phyloP scores from a whole-genome alignment of 64 coral and sea anemone genomes.

The Dendrophyllia cribrosa region DNA sequence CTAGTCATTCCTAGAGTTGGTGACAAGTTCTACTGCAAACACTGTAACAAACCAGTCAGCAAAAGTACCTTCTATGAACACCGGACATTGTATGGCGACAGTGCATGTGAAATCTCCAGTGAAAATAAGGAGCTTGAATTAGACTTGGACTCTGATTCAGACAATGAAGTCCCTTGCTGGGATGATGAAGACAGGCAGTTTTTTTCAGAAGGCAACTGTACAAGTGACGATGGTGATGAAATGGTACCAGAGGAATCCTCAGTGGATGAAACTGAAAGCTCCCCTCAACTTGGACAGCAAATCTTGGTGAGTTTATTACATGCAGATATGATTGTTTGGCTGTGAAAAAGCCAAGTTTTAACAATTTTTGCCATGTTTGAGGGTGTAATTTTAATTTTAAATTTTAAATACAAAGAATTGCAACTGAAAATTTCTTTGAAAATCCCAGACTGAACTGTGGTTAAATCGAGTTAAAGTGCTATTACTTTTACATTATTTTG shows the following conservation, averaged over 20 bases:
- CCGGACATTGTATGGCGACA: neutral
- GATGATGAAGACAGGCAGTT: conserved; percentile 7
- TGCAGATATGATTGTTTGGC: neutral
- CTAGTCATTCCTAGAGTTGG: neutral
- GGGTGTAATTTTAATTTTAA: neutral
- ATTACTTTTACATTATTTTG: too few species aligned
- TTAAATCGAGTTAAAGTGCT: too few species aligned
- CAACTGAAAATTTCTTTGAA: too few species aligned
- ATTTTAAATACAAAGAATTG: too few species aligned
- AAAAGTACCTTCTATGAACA: conserved; percentile 9
- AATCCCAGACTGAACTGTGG: too few species aligned
- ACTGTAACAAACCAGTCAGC: neutral
- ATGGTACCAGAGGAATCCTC: neutral
- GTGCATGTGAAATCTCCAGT: neutral
- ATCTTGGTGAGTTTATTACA: neutral
- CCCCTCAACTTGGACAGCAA: neutral
- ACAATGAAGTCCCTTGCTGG: neutral
- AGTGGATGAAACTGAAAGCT: neutral
- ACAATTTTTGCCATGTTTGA: neutral
- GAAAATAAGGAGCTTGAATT: neutral
- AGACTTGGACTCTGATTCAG: conserved; percentile 23
- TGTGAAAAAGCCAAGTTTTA: neutral
- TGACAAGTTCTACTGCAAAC: conserved; percentile 2
- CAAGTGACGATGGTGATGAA: neutral
- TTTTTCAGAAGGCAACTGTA: neutral